A percentile compares a stretch with the other conserved stretches of the same genome.
Evolutionary conservation across 2,797 vertebrate genomes (phyloP).

Genomic region (Pipistrellus kuhlii): DNA sequence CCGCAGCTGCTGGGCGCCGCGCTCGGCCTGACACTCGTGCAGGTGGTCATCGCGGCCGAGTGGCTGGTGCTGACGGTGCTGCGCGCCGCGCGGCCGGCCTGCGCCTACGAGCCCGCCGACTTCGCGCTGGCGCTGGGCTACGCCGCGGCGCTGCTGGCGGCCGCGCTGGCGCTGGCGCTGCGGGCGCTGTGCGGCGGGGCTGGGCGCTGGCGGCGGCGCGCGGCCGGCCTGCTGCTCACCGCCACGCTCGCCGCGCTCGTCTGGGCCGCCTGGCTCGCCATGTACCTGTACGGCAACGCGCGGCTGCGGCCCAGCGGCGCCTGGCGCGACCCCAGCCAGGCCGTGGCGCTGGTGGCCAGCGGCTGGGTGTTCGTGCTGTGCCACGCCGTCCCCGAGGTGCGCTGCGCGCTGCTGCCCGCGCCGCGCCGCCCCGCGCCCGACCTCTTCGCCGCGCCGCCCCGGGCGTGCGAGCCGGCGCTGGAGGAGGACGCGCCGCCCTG

Average conservation of each 20-base stretch:
- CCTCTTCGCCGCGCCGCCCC: conserved; percentile 97
- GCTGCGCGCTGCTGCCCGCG: conserved; percentile 92
- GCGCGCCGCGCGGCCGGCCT: conserved; percentile 92
- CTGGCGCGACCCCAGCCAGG: conserved; percentile 95
- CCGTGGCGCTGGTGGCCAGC: conserved; percentile 94
- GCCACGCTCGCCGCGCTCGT: conserved; percentile 93
- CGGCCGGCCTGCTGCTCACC: conserved; percentile 93
- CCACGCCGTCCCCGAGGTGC: conserved; percentile 95
- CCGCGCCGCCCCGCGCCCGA: conserved; percentile 95
- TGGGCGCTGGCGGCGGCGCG: conserved; percentile 94
- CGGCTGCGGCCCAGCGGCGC: conserved; percentile 90
- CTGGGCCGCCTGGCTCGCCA: conserved; percentile 97
- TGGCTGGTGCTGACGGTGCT: conserved; percentile 97
- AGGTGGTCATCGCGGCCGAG: conserved; percentile 96
- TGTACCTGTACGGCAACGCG: conserved; percentile 95
- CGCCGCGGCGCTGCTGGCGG: conserved; percentile 92
- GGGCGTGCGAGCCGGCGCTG: conserved; percentile 96
- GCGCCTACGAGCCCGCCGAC: conserved; percentile 95
- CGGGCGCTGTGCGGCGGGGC: conserved; percentile 95
- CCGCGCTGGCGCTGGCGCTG: conserved; percentile 90
- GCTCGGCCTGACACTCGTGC: conserved; percentile 93
- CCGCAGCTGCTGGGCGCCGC: conserved; percentile 93
- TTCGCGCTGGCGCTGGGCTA: conserved; percentile 95
- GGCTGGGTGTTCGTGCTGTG: conserved; percentile 97
- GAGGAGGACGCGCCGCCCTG: conserved; percentile 97